Evolutionary conservation across 92 coral and sea anemone species (phyloP), one percentile per base, ranked within the genome.

Genomic region (Galaxea fascicularis): DNA sequence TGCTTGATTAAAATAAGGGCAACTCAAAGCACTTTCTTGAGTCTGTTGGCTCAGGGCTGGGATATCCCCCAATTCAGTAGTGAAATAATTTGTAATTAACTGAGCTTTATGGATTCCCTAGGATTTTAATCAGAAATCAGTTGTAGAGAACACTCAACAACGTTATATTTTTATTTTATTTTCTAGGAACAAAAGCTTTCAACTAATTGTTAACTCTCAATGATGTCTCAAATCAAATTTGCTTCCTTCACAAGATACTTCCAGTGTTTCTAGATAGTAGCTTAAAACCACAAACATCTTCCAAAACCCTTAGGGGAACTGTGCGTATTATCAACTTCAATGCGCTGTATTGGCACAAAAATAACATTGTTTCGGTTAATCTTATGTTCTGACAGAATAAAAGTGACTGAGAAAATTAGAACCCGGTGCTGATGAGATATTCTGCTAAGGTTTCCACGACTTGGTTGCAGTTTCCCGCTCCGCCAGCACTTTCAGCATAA

Each of bases 391-490:
- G 28, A 52, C 26, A 41, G 16, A 29, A 14, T 39, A 53, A 53
- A 35, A 15, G 58, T 24, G 35, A n/a, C 20, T 0, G 6, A 21
- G 16, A 35, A 59, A 57, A 58, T 79, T 75, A 93, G 72, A 71
- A 93, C 8, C 97, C 97, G 10, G 71, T 35, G 29, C 88, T 93
- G 63, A 89, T 79, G 35, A 93, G 93, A 72, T 93, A 89, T 41
- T 69, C 85, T 16, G 97, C 93, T 46, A 93, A 82, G 59, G 54
- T 54, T 79, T 93, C 97, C 30, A 91, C 97, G 29, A 86, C 85
- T 29, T 85, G 88, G 85, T 93, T 93, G 87, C 97, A 93, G 57
- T 88, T 89, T 70, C 97, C 97, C 4, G 97, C 97, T 20, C 97
- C 94, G 8, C 97, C 97, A 46, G 94, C 94, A 21, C 89, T 41